Percentiles rank a stretch among this genome's conserved stretches.
Conservation (phyloP, 2,888 invertebrate species). For the Meganola albula region DNA sequence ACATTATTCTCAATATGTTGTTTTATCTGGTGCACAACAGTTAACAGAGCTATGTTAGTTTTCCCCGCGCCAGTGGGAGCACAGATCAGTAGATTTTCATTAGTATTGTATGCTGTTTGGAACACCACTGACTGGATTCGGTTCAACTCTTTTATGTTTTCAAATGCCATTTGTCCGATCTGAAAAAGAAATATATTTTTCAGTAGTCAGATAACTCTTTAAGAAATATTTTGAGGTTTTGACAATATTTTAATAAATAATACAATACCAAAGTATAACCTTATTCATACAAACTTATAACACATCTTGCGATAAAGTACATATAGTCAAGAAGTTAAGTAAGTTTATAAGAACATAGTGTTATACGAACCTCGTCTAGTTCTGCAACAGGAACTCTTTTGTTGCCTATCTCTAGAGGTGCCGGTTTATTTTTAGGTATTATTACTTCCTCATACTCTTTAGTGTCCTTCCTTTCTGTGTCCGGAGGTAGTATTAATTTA, state of each 20-base stretch:
- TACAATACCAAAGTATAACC: too few relatives aligned
- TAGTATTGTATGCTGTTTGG: slow-evolving; percentile 95
- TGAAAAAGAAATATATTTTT: slow-evolving; percentile 74
- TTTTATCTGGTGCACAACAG: slow-evolving; percentile 93
- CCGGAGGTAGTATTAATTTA: slow-evolving; percentile 88
- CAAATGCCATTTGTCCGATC: slow-evolving; percentile 93
- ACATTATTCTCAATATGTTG: slow-evolving; percentile 88
- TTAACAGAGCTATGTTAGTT: slow-evolving; percentile 97
- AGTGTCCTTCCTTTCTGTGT: slow-evolving; percentile 83
- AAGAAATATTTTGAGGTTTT: too few relatives aligned
- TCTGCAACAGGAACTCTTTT: slow-evolving; percentile 79
- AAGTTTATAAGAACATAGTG: too few relatives aligned
- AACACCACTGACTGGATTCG: slow-evolving; percentile 97
- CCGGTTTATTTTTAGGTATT: slow-evolving; percentile 83
- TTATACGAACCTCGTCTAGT: slow-evolving; percentile 79
- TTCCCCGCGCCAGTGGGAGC: slow-evolving; percentile 99
- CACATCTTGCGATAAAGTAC: not conserved
- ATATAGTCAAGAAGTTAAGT: not conserved
- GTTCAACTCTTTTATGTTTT: slow-evolving; percentile 91
- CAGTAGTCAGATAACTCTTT: too few relatives aligned
- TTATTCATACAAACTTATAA: not conserved
- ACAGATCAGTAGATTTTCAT: slow-evolving; percentile 97
- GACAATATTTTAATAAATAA: too few relatives aligned
- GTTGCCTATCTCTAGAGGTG: slow-evolving; percentile 79
- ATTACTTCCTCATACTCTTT: slow-evolving; percentile 91